Conservation (phyloP, 2,113 vertebrate species). For the Centrocercus urophasianus region DNA sequence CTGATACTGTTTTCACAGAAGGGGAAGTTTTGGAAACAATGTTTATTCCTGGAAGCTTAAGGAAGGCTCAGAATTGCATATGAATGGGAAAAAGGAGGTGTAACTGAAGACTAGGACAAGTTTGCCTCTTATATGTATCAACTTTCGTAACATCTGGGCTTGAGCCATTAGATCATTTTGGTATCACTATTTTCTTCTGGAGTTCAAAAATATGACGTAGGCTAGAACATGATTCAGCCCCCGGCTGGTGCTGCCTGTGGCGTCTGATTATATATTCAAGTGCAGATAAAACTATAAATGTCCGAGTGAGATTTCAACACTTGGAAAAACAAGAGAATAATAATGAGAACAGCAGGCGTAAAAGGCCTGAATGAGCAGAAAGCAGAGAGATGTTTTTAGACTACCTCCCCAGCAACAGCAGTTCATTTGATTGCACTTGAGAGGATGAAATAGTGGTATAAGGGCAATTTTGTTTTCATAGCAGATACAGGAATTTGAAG, state of each 20-base stretch:
- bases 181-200: background rate
- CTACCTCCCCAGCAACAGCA: constrained; percentile 24
- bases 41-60: background rate
- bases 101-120: background rate
- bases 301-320: background rate
- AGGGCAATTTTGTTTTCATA: background rate
- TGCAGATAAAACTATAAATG: constrained; percentile 26
- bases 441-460: background rate
- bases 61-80: background rate
- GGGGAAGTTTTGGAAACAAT: background rate
- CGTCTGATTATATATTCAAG: background rate
- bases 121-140: background rate
- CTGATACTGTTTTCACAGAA: background rate
- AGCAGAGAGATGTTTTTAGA: constrained; percentile 31
- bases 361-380: constrained; percentile 35
- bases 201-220: background rate
- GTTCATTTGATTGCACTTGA: constrained; percentile 22
- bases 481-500: background rate
- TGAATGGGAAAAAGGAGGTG: background rate
- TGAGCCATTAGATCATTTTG: background rate
- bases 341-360: constrained; percentile 12
- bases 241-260: background rate
- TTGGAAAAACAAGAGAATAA: constrained; percentile 32
- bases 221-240: background rate
- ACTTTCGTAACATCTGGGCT: background rate